Base-by-base conservation (phyloP, 2,797 vertebrate genomes). In the Harpagifer antarcticus region DNA sequence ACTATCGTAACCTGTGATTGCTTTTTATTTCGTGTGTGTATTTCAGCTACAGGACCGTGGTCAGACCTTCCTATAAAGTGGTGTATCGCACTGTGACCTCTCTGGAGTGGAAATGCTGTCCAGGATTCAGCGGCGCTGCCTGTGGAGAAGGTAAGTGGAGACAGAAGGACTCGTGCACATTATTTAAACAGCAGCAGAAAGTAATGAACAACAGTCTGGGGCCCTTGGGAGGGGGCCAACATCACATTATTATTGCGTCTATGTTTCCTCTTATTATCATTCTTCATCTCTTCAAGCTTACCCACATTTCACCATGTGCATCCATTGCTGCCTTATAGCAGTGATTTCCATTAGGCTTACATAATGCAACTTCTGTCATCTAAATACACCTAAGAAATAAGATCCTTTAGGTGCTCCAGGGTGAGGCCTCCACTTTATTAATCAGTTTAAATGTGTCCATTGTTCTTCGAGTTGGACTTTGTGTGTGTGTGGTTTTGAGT, bases 21-120 rank as follows among this genome's bases (percentile, higher is more conserved):
- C 20, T 65, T 68, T 16, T 7, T 31, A 54, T 63, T 52, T 44
- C 33, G 57, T 72, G 43, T 56, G 13, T 74, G 72, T 91, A 73
- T 91, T 90, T 1, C 93, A 99, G 98, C 93, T 99, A 98, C 86
- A 96, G 95, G 82, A 96, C 96, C 0, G 88, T 99, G 78, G 85
- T 97, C 65, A 92, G 97, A 63, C 98, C 98, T 8, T 95, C 96
- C 4, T 99, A 98, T 81, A 97, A 96, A 86, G 91, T 97, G 76
- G 94, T 96, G 60, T 97, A 98, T 90, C 97, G 96, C 91, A 98
- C 95, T 0, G 85, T 98, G 84, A 97, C 97, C 0, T 89, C 96
- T 2, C 93, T 98, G 43, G 97, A 99, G 83, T 99, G 98, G 98
- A 97, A 94, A 60, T 99, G 98, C 92, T 99, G 98, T 83, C 96